These are phyloP conservation scores for Cephus sareptanus DNA, from an alignment of 2,888 invertebrate species.

Conservation along the genomic window DNA sequence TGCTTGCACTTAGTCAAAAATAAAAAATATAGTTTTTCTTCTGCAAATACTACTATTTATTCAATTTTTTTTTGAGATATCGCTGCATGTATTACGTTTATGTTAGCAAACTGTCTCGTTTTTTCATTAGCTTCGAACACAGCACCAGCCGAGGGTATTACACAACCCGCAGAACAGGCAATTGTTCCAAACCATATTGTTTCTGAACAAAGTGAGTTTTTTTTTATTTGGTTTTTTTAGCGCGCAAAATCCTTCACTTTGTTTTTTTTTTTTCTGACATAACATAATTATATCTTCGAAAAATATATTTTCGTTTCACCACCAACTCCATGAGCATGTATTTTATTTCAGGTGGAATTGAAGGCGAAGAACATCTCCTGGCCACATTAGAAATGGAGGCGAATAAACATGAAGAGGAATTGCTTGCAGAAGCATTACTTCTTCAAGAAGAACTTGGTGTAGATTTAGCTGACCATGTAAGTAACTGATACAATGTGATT, in stretches of 20 bases:
- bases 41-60: neutral
- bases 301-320: slow-evolving; percentile 4
- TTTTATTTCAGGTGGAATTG: slow-evolving; percentile 50
- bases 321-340: neutral
- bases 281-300: neutral
- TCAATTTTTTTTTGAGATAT: neutral
- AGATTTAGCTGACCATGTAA: slow-evolving; percentile 53
- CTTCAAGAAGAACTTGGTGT: slow-evolving; percentile 60
- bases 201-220: slow-evolving; percentile 47
- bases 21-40: slow-evolving; percentile 20
- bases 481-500: slow-evolving; percentile 2
- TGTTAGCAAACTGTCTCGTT: slow-evolving; percentile 12
- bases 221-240: slow-evolving; percentile 7
- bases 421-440: slow-evolving; percentile 59
- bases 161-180: slow-evolving; percentile 33
- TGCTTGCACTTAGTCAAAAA: neutral
- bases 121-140: slow-evolving; percentile 42
- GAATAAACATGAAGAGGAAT: slow-evolving; percentile 59
- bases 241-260: neutral
- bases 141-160: slow-evolving; percentile 33
- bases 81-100: neutral
- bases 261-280: neutral
- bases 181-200: slow-evolving; percentile 42
- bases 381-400: slow-evolving; percentile 62
- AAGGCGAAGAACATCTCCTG: slow-evolving; percentile 60